Conservation (phyloP, 2,888 invertebrate genomes). For the Drosophila lacicola region DNA sequence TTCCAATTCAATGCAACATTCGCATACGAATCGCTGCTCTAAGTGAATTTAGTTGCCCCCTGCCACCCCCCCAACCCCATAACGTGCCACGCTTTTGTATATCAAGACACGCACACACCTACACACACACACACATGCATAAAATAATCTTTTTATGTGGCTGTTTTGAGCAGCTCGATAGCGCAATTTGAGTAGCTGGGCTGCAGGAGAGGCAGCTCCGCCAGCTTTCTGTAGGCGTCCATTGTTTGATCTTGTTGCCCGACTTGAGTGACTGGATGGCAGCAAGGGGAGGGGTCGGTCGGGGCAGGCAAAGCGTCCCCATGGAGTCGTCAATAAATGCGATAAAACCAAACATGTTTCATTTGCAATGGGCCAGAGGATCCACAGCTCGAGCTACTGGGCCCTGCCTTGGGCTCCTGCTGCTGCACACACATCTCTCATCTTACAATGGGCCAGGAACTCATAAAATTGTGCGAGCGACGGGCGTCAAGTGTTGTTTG, state of each 20-base stretch:
- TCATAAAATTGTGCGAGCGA: slow-evolving; percentile 55
- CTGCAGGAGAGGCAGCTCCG: slow-evolving; percentile 8
- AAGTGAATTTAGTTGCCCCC: slow-evolving; percentile 68
- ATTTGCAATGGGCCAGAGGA: slow-evolving; percentile 62
- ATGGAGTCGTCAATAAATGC: slow-evolving; percentile 80
- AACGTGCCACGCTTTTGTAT: slow-evolving; percentile 25
- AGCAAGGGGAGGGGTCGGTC: slow-evolving; percentile 4
- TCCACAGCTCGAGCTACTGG: slow-evolving; percentile 6
- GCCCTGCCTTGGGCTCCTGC: slow-evolving; percentile 2
- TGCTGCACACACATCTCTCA: slow-evolving; percentile 49
- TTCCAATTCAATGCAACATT: slow-evolving; percentile 47
- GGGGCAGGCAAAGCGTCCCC: slow-evolving; percentile 70
- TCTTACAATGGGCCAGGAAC: slow-evolving; percentile 37
- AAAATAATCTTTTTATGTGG: slow-evolving; percentile 78
- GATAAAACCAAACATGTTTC: slow-evolving; percentile 81
- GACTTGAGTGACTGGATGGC: slow-evolving; percentile 26
- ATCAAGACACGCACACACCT: slow-evolving; percentile 28
- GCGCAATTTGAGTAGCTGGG: slow-evolving; percentile 54
- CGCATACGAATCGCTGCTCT: slow-evolving; percentile 64
- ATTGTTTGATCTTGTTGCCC: slow-evolving; percentile 67
- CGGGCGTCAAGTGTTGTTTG: slow-evolving; percentile 45
- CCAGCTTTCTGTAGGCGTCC: slow-evolving; percentile 47
- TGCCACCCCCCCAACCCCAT: not conserved
- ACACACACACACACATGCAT: slow-evolving; percentile 49
- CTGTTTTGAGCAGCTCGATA: slow-evolving; percentile 77